Percentiles rank a stretch among this genome's conserved stretches.
Evolutionary conservation across 2,797 vertebrate genomes (phyloP).

Genomic region (Craterocephalus amniculus): DNA sequence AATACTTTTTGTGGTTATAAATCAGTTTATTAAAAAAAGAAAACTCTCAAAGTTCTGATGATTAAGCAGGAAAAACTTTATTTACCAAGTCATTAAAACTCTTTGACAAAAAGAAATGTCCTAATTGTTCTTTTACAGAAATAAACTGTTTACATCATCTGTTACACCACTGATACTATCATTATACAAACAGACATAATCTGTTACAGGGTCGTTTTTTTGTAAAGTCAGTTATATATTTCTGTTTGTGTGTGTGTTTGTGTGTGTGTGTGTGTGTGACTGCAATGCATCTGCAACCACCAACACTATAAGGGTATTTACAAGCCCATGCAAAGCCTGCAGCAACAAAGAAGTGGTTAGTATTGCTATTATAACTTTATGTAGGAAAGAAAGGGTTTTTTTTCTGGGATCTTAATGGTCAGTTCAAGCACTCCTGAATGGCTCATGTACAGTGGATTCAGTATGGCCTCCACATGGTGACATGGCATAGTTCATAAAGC

Average conservation of each 20-base stretch:
- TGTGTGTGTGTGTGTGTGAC: slow-evolving; percentile 11
- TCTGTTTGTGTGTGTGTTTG: slow-evolving; percentile 5
- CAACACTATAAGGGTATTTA: slow-evolving; percentile 46
- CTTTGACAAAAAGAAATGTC: slow-evolving; percentile 77
- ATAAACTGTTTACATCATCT: slow-evolving; percentile 70
- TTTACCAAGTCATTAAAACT: slow-evolving; percentile 89
- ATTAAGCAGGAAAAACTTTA: slow-evolving; percentile 90
- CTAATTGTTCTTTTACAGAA: slow-evolving; percentile 66
- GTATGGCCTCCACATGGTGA: slow-evolving; percentile 6
- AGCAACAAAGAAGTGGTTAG: slow-evolving; percentile 48
- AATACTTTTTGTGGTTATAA: neutral
- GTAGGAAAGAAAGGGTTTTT: slow-evolving; percentile 8
- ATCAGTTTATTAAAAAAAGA: neutral
- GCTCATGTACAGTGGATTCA: too few species aligned
- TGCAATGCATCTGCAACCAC: slow-evolving; percentile 39
- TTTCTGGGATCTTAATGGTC: neutral
- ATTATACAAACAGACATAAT: slow-evolving; percentile 69
- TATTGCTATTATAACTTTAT: slow-evolving; percentile 52
- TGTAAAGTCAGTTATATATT: slow-evolving; percentile 41
- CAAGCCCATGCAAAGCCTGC: slow-evolving; percentile 68
- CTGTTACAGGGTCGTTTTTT: slow-evolving; percentile 46
- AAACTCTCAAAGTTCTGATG: slow-evolving; percentile 77
- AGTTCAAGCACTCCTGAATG: slow-evolving; percentile 8
- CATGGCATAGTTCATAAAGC: slow-evolving; percentile 49
- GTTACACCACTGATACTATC: slow-evolving; percentile 66